Base-by-base conservation (phyloP, 2,888 invertebrate genomes). In the Oscheius sp. region DNA sequence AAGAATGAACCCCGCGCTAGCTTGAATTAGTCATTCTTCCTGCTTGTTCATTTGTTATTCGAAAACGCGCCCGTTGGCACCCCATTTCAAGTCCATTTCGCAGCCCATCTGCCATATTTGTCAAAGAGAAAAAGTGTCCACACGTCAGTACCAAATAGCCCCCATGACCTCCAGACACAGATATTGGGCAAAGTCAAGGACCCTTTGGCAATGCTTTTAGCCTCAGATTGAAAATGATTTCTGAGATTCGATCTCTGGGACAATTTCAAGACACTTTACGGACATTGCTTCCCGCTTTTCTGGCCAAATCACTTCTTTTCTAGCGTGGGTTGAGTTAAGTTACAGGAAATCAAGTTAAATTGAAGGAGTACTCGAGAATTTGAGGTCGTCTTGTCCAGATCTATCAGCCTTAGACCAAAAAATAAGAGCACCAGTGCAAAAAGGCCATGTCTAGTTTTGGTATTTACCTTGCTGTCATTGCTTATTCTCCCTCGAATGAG, bases 21-120 rank as follows among this genome's bases (percentile, higher is more conserved):
- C 55, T 7, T 61, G 61, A 61, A 61, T 61, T 61, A 61, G 61
- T 61, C 61, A 61, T 61, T 58, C 61, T 29, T 21, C 61, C 61
- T n/a, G 41, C 35, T 35, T 35, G 35, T 35, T 35, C 61, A 45
- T 61, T 61, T 61, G 61, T 61, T 61, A 61, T 61, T 61, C 61
- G 61, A 43, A 61, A 61, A 41, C 61, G n/a, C n/a, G 61, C 25
- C 35, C 35, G 25, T 55, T 55, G 55, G 55, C 55, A 55, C 61
- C 43, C 45, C 61, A 61, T 61, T 61, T 61, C 45, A 41, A 61
- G 45, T 13, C 43, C 61, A 61, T 61, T 61, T 61, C 41, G 61
- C 41, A n/a, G 25, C 25, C 21, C 41, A 61, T 61, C 18, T 23
- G 18, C 43, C 61, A 43, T 45, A 43, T 61, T 61, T 61, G 61